Conservation (phyloP, 2,797 vertebrate genomes). For the Agapornis canus region DNA sequence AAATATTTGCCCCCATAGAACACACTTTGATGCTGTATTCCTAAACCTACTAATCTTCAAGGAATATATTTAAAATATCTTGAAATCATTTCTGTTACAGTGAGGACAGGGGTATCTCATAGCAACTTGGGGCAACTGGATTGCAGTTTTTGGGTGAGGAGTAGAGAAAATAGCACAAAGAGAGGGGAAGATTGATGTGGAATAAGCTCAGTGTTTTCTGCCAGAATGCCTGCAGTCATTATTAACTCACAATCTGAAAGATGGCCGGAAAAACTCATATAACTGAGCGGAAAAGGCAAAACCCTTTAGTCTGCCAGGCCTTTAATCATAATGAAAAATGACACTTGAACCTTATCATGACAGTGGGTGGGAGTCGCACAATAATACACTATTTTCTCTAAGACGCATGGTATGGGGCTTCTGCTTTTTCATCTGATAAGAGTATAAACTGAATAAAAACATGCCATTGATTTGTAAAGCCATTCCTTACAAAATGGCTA, state of each 20-base stretch:
- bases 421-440: constrained; percentile 3
- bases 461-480: background rate
- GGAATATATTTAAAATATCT: background rate
- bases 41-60: background rate
- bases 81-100: background rate
- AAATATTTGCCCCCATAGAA: background rate
- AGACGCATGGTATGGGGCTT: background rate
- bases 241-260: background rate
- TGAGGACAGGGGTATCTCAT: background rate
- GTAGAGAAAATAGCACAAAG: background rate
- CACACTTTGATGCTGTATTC: background rate
- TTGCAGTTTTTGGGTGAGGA: background rate
- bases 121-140: background rate
- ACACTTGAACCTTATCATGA: background rate
- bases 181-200: background rate
- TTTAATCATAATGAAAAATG: constrained; percentile 11
- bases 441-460: background rate
- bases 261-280: background rate
- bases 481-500: background rate
- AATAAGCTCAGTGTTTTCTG: background rate
- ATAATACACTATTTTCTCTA: background rate
- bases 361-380: background rate
- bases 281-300: background rate
- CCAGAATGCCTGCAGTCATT: background rate
- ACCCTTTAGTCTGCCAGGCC: background rate